Percentiles rank a stretch among this genome's conserved stretches.
These are phyloP conservation scores for Lithodes maja DNA, from an alignment of 2,888 invertebrate species.

Conservation along the genomic window DNA sequence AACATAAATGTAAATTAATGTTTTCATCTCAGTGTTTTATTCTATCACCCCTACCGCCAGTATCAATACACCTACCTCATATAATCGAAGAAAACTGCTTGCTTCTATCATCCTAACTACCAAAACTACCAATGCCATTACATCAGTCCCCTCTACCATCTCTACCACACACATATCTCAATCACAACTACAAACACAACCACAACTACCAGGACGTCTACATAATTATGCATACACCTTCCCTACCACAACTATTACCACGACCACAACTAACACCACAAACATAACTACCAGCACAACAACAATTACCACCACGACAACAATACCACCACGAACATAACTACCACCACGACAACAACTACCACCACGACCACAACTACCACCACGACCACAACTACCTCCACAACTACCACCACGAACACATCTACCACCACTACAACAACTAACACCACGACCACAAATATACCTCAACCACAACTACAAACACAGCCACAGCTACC, in stretches of 20 bases:
- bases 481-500: not conserved
- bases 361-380: not conserved
- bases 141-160: no score
- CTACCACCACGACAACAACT: not conserved
- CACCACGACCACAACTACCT: not conserved
- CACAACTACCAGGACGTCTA: not conserved
- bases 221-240: not conserved
- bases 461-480: not conserved
- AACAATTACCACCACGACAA: not conserved
- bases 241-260: not conserved
- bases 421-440: not conserved
- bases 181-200: not conserved
- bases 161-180: no score
- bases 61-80: no score
- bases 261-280: slow-evolving; percentile 1
- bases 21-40: no score
- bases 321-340: not conserved
- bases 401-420: not conserved
- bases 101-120: no score
- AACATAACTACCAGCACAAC: not conserved
- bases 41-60: no score
- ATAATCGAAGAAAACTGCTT: no score
- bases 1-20: no score
- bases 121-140: no score
- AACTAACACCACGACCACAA: not conserved